Percentiles rank a stretch among this genome's conserved stretches.
phyloP scores from a whole-genome alignment of 2,888 invertebrate genomes.

The Cheilosia urbana region DNA sequence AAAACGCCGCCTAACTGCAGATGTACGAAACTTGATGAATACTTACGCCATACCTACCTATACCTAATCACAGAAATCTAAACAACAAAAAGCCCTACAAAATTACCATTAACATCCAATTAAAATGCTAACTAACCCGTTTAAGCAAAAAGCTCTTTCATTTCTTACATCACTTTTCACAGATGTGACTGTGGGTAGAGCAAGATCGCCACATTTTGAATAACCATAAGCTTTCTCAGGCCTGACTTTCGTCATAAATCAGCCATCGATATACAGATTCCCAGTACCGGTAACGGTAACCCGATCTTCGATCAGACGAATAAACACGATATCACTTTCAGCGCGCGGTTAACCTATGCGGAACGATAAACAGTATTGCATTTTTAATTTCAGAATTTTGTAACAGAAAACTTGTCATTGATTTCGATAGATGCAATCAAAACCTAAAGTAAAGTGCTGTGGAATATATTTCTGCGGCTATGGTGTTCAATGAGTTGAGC shows the following conservation, averaged over 20 bases:
- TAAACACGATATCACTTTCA: conserved; percentile 3
- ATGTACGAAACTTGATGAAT: no score
- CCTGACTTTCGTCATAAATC: background rate
- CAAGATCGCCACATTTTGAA: conserved; percentile 1
- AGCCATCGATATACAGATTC: conserved; percentile 5
- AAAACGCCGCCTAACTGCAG: no score
- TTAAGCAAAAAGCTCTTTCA: background rate
- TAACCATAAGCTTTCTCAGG: background rate
- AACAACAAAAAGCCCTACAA: background rate
- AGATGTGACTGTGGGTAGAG: conserved; percentile 1
- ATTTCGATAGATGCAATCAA: conserved; percentile 1
- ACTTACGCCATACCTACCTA: background rate
- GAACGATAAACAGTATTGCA: conserved; percentile 11
- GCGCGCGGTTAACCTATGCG: conserved; percentile 3
- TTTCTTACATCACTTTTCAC: background rate
- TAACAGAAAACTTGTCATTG: conserved; percentile 5
- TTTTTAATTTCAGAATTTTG: conserved; percentile 18
- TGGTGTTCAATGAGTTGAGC: background rate
- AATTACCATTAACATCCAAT: background rate
- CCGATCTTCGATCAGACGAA: conserved; percentile 2
- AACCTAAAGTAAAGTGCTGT: background rate
- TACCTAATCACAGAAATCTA: background rate
- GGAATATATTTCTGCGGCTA: background rate
- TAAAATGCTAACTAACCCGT: conserved; percentile 26
- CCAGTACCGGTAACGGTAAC: conserved; percentile 6